Base-by-base conservation (phyloP, 2,797 vertebrate species). In the Chloroceryle inda region DNA sequence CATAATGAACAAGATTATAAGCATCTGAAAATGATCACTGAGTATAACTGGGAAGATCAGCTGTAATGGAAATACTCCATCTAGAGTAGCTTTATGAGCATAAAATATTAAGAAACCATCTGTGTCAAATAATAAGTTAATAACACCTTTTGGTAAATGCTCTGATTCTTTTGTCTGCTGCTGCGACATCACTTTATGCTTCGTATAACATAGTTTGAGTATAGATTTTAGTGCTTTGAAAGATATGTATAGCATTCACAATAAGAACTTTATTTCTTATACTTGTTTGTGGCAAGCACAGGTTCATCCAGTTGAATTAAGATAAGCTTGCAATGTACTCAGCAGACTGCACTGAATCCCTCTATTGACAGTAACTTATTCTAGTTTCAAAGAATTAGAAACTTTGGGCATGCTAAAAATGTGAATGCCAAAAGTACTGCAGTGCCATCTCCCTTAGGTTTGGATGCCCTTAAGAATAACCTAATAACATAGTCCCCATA, bases 31-130 rank as follows among this genome's bases (percentile, higher is more conserved):
- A 63, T 9, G 63, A 84, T 76, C 56, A 29, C n/a, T 52, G 79
- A 52, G 68, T 66, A 68, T 77, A 84, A 72, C 59, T 50, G 59
- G 38, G 78, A 79, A 76, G 69, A 52, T 58, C 58, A 92, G 66
- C 66, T 80, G 38, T 83, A 52, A 85, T 81, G 68, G 85, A 88
- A 97, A 75, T 73, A 59, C 56, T 88, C 63, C 37, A 78, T 76
- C 85, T 73, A 55, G 17, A 69, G 56, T 53, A 52, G 35, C 42
- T 78, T 74, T 87, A 89, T 50, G 74, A 72, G 61, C 72, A 92
- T 45, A 74, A 96, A 83, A 78, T 83, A 96, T 88, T 94, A 89
- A 67, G 61, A 92, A 80, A 83, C 58, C 6, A 37, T 50, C 67
- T 68, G 53, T 85, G 37, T 76, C 67, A 88, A 89, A 73, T 78